Base-by-base conservation (phyloP, 2,113 vertebrate genomes). In the Elephantulus edwardii region DNA sequence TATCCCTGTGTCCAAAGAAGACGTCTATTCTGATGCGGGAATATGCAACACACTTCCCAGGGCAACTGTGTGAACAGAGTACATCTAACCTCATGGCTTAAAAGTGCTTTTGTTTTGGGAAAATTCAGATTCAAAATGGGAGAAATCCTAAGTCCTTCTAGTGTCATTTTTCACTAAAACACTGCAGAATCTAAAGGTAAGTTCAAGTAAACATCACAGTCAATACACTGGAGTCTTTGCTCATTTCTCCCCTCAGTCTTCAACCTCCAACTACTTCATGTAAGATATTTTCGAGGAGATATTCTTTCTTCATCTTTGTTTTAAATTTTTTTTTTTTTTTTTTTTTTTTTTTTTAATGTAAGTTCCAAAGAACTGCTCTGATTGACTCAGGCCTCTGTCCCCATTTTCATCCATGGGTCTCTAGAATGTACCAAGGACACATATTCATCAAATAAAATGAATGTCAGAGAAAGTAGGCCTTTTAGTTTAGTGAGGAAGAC, bases 1-100 rank as follows among this genome's bases (percentile, higher is more conserved):
- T 22, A 42, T 68, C 52, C 30, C 20, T 8, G 44, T 17, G 0
- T 84, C 82, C 8, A n/a, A 74, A 30, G 35, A 54, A n/a, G n/a
- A 64, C 42, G 26, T 74, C 12, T 17, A 48, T 66, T 26, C 58
- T 77, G 52, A 22, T 26, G 6, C 1, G 1, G 10, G 46, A 76
- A 48, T 46, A 8, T 12, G 30, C 8, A 20, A 13, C 30, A 60
- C 3, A 20, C 0, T n/a, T 30, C 5, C 5, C n/a, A 11, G 5
- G 44, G 24, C 26, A 26, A 11, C 24, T 79, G 13, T 8, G 12
- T 20, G 20, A 50, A 46, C 40, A 71, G 7, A 35, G 52, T 42
- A 54, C 86, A 71, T 38, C 1, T 14, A 77, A 30, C 3, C 20
- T 9, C 19, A 0, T 79, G 35, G 42, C 2, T 71, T 48, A 13